Base-by-base conservation (phyloP, 2,888 invertebrate genomes). In the Tupiocoris notatus region DNA sequence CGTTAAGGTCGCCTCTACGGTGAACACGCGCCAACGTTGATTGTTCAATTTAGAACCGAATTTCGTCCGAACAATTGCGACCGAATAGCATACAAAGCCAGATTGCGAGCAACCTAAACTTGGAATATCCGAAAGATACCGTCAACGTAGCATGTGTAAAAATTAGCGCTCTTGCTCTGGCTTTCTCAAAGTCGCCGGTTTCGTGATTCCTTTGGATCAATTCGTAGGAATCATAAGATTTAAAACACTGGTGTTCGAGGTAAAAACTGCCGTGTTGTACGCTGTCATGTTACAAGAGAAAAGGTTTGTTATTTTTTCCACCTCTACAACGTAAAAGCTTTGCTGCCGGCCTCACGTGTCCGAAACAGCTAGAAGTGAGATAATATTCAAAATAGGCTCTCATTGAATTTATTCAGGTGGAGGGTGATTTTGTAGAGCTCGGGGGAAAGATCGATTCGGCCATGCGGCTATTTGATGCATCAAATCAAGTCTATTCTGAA, bases 251-350 rank as follows among this genome's bases (percentile, higher is more conserved):
- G 39, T 12, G 57, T 67, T 57, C 23, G 21, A 56, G 54, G 20
- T 6, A 67, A 54, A 67, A 67, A 67, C 39, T 57, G 39, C 23
- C 67, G 67, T 67, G 67, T 67, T 67, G 12, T 57, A 56, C 67
- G 39, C 12, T 67, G 67, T 67, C 67, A 67, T 54, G 57, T 57
- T 21, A 67, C 56, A 54, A 67, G 22, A 56, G 9, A 54, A 66
- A 67, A 20, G 67, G 57, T 67, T 67, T 67, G 67, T 67, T 67
- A 67, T 54, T 57, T 56, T 67, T 67, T 65, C 25, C 25, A 24
- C 16, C 6, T 18, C 57, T 56, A 23, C 3, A 39, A 39, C 39
- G 39, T 39, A 12, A 39, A 39, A 39, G 39, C 39, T 22, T 57
- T 39, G 39, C 39, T 39, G 25, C 54, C 54, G 67, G 21, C 54